These are phyloP conservation scores for Rhagologus leucostigma DNA, from an alignment of 2,113 vertebrate genomes.

Conservation along the genomic window DNA sequence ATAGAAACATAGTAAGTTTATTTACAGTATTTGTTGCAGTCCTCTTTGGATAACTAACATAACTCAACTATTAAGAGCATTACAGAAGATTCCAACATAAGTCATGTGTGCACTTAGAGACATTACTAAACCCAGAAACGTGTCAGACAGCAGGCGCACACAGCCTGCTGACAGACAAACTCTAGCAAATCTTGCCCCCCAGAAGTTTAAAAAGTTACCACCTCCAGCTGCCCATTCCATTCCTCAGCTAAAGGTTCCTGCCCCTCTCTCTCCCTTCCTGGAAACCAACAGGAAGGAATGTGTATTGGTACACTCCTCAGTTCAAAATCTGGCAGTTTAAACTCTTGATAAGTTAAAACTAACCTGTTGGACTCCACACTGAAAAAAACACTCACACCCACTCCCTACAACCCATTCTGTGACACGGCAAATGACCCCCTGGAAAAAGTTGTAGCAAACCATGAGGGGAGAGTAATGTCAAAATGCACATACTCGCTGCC, in stretches of 20 bases:
- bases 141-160: not conserved
- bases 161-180: slow-evolving; percentile 19
- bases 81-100: not conserved
- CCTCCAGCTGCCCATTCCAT: slow-evolving; percentile 40
- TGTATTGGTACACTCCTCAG: not conserved
- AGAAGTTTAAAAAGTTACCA: not conserved
- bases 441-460: not conserved
- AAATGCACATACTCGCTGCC: not conserved
- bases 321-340: not conserved
- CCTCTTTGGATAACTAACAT: not conserved
- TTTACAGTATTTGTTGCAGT: not conserved
- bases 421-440: not conserved
- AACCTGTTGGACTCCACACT: not conserved
- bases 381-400: not conserved
- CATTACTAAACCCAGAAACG: slow-evolving; percentile 4
- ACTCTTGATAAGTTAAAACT: not conserved
- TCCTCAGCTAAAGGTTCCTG: not conserved
- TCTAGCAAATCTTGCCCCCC: not conserved
- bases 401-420: not conserved
- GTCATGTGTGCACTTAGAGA: not conserved
- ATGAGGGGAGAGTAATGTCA: not conserved
- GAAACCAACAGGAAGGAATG: not conserved
- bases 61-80: not conserved
- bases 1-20: not conserved
- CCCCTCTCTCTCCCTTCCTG: not conserved